A percentile compares a stretch with the other conserved stretches of the same genome.
phyloP scores from a whole-genome alignment of 2,113 vertebrate species.

The Chascanopsetta lugubris region DNA sequence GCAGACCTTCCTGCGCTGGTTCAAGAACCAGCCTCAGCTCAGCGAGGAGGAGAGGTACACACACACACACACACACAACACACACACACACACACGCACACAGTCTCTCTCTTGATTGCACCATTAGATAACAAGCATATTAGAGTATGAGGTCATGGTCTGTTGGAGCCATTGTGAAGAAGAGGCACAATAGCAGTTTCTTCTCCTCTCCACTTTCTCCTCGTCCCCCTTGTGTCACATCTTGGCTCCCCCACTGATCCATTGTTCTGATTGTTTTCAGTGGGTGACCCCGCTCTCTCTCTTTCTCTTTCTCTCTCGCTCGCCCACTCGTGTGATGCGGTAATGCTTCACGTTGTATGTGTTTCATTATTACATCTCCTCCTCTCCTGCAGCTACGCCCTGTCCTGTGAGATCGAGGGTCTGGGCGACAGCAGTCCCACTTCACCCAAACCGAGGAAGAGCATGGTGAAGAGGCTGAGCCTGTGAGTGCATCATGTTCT shows the following conservation, averaged over 20 bases:
- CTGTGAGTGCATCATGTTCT: slow-evolving; percentile 87
- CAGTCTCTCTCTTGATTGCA: neutral
- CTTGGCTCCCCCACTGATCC: slow-evolving; percentile 43
- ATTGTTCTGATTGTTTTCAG: slow-evolving; percentile 39
- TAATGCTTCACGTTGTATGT: slow-evolving; percentile 7
- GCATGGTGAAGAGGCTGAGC: slow-evolving; percentile 96
- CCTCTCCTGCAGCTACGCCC: slow-evolving; percentile 80
- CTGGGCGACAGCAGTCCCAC: slow-evolving; percentile 84
- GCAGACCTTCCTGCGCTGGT: slow-evolving; percentile 89
- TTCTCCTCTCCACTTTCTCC: slow-evolving; percentile 33
- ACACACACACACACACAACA: no score
- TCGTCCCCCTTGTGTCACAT: neutral
- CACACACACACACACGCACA: no score
- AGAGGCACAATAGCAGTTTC: slow-evolving; percentile 35
- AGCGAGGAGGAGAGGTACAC: slow-evolving; percentile 93
- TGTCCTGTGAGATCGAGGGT: slow-evolving; percentile 89
- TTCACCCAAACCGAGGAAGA: slow-evolving; percentile 88
- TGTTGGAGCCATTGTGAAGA: slow-evolving; percentile 52
- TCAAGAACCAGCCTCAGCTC: slow-evolving; percentile 84
- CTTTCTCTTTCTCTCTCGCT: neutral
- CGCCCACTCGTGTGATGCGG: neutral
- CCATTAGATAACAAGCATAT: slow-evolving; percentile 33
- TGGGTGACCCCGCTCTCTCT: neutral
- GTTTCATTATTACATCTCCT: slow-evolving; percentile 21
- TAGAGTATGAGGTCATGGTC: slow-evolving; percentile 38